Evolutionary conservation across 1,140 invertebrate genomes (phyloP).

Genomic region (Aphis gossypii): DNA sequence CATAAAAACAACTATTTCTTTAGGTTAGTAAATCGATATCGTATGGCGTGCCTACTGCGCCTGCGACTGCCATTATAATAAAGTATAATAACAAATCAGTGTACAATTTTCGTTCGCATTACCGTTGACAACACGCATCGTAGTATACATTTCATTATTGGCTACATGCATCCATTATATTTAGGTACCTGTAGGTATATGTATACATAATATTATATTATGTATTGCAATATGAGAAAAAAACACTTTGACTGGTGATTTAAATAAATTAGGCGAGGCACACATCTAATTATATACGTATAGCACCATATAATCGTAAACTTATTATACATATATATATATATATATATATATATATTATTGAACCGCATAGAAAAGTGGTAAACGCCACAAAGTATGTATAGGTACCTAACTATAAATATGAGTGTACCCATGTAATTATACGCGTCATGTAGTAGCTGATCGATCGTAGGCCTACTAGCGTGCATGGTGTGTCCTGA

Average conservation of each 20-base stretch:
- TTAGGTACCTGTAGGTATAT: too few species aligned
- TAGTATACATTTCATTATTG: not conserved
- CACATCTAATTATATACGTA: not conserved
- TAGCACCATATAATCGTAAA: not conserved
- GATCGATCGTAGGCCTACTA: not conserved
- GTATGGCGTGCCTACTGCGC: not conserved
- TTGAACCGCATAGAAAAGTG: not conserved
- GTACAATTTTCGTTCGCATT: not conserved
- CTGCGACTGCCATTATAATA: not conserved
- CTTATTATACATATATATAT: not conserved
- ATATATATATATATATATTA: not conserved
- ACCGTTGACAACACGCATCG: not conserved
- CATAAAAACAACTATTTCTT: not conserved
- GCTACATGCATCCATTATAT: too few species aligned
- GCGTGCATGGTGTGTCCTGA: not conserved
- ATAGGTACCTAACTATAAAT: not conserved
- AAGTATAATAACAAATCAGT: not conserved
- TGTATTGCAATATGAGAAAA: not conserved
- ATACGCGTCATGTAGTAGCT: not conserved
- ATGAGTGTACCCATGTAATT: not conserved
- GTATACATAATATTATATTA: not conserved
- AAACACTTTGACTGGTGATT: not conserved
- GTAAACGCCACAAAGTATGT: not conserved
- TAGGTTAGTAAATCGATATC: not conserved
- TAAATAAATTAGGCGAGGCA: not conserved